phyloP scores from a whole-genome alignment of 2,113 vertebrate genomes.

The Pluvianellus socialis region DNA sequence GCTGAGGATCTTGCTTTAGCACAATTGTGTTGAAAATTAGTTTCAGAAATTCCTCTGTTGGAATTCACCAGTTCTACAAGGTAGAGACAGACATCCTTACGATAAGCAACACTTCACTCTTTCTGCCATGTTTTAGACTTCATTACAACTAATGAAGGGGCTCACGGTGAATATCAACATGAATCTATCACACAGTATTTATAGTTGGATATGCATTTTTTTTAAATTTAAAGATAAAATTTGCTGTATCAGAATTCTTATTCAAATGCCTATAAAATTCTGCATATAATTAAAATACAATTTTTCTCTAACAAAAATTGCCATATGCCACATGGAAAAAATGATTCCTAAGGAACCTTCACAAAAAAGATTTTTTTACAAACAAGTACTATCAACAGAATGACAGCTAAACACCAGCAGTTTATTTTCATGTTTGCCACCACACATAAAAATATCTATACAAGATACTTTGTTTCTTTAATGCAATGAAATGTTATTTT shows the following conservation, averaged over 20 bases:
- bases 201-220: not conserved
- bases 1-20: not conserved
- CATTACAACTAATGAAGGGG: not conserved
- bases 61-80: not conserved
- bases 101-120: not conserved
- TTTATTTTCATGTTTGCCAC: not conserved
- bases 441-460: not conserved
- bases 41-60: not conserved
- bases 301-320: not conserved
- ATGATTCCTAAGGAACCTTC: not conserved
- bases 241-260: not conserved
- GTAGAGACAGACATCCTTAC: not conserved
- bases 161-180: not conserved
- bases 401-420: not conserved
- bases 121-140: not conserved
- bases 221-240: not conserved
- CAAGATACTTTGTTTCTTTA: not conserved
- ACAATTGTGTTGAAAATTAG: not conserved
- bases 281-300: not conserved
- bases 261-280: not conserved
- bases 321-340: not conserved
- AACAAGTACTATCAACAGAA: not conserved
- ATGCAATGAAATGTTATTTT: not conserved
- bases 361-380: not conserved
- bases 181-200: not conserved